phyloP scores from a whole-genome alignment of 2,113 vertebrate genomes.

The Pterocles gutturalis region DNA sequence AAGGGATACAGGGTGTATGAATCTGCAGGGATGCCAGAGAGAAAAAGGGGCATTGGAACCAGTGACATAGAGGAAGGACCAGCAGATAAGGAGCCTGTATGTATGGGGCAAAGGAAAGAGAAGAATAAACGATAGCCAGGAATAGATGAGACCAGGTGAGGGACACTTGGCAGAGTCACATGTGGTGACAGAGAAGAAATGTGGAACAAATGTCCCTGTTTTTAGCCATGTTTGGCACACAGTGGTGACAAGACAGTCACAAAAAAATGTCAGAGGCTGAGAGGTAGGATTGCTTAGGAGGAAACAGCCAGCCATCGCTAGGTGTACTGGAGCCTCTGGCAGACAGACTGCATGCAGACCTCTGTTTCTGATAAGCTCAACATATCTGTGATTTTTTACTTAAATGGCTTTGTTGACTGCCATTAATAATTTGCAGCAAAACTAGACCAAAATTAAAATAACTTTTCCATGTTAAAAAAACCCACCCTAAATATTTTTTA shows the following conservation, averaged over 20 bases:
- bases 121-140: background rate
- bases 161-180: background rate
- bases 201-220: background rate
- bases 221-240: background rate
- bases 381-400: background rate
- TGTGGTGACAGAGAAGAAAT: background rate
- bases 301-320: background rate
- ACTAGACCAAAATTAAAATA: background rate
- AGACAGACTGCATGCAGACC: background rate
- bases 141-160: background rate
- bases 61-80: background rate
- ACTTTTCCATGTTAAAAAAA: background rate
- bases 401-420: background rate
- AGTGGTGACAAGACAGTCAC: background rate
- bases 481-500: accelerated
- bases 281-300: background rate
- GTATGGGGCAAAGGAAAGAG: background rate
- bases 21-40: background rate
- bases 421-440: background rate
- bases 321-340: background rate
- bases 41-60: background rate
- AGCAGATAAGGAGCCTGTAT: background rate
- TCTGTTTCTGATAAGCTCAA: background rate
- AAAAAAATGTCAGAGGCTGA: background rate
- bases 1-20: background rate